Base-by-base conservation (phyloP, 2,888 invertebrate genomes). In the Beris morrisii region DNA sequence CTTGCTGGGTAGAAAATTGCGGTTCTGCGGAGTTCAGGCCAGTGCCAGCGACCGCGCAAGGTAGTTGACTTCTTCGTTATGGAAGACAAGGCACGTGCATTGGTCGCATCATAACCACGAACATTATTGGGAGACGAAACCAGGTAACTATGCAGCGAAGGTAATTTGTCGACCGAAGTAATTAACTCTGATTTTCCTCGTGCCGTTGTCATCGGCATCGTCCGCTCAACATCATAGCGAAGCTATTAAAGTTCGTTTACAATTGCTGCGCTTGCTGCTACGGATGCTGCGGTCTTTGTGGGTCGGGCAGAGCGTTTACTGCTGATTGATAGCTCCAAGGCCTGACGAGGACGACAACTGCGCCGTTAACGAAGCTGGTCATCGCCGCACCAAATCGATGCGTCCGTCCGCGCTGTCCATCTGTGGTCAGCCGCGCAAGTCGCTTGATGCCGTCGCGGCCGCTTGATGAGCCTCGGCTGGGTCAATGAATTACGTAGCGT, bases 241-340 rank as follows among this genome's bases (percentile, higher is more conserved):
- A 59, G 61, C 61, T 32, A 61, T 61, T 61, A 61, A 61, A 61
- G 61, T 61, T 52, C 61, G 61, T 52, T 61, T 61, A 61, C 52
- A 12, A 38, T 43, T 32, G n/a, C 52, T 50, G 50, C 52, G 15
- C 12, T 61, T 6, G 48, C 6, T 48, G 48, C 12, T n/a, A 30
- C 12, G 52, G 12, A 50, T 38, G 61, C 52, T 38, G 50, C 61
- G 50, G 15, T 22, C 38, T 38, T 61, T 61, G 61, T 50, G 61
- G 61, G 50, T 7, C 13, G 6, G 15, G 22, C n/a, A 22, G 48
- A 48, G 58, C 58, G 45, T 58, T 61, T 50, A 52, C 38, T 7
- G 22, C 6, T 61, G 61, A 61, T 61, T 38, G 61, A 61, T 61
- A 38, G 61, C 61, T 61, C 38, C 32, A 22, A 61, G 61, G 61